Conservation (phyloP, 2,113 vertebrate genomes). For the Lasiurus cinereus region DNA sequence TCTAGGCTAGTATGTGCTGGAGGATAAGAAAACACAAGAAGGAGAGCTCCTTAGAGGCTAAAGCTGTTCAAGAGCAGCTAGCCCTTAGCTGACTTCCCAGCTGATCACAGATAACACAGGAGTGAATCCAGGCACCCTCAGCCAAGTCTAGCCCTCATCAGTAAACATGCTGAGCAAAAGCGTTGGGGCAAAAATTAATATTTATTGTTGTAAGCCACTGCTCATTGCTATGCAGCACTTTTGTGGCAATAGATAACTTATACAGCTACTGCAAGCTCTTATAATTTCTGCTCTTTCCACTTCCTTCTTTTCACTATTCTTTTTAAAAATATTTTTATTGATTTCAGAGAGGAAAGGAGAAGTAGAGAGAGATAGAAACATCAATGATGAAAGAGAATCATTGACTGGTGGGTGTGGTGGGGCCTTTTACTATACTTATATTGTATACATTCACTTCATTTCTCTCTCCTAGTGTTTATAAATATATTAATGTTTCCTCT, state of each 20-base stretch:
- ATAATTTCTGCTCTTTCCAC: background rate
- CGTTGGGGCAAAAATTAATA: background rate
- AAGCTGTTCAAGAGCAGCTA: background rate
- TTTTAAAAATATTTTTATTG: no score
- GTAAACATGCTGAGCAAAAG: background rate
- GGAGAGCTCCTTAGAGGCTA: background rate
- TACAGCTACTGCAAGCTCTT: background rate
- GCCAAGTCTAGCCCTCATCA: background rate
- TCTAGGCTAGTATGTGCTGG: background rate
- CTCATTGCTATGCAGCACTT: background rate
- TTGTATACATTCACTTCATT: background rate
- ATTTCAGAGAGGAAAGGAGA: no score
- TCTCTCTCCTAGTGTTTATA: background rate
- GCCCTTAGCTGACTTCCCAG: background rate
- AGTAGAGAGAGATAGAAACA: no score
- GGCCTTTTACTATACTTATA: background rate
- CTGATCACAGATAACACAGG: background rate
- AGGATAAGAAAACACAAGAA: no score
- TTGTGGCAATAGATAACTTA: background rate
- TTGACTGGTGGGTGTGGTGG: no score
- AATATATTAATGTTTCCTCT: background rate
- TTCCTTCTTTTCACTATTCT: background rate
- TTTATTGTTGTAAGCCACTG: background rate
- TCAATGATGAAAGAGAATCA: no score
- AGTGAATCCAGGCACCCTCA: background rate